Base-by-base conservation (phyloP, 2,888 invertebrate species). In the Chaetogeoica ovagalla region DNA sequence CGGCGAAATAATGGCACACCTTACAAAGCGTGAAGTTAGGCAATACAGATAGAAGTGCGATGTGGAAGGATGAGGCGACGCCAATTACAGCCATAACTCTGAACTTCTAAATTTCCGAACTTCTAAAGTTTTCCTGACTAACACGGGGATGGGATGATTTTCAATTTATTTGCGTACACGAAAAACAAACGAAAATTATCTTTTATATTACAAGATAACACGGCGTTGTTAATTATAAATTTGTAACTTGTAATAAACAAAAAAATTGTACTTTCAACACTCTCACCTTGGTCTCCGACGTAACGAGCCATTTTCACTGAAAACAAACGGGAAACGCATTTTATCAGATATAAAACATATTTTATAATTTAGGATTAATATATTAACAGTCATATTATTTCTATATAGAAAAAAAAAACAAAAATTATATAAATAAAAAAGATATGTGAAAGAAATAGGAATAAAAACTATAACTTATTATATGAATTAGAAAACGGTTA, bases 301-400 rank as follows among this genome's bases (percentile, higher is more conserved):
- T 93, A 93, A 87, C 92, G 91, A 88, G 94, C 94, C 89, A 94
- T 94, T 89, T 94, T 94, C 86, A 94, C 94, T 94, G 93, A 85
- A 94, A 94, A 87, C 87, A 94, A 94, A 86, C 5, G 3, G 59
- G 68, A 21, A 68, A 43, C 30, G 37, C 48, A 23, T 59, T n/a
- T 30, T 73, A 30, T 75, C 3, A 60, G 2, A 48, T 15, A 59
- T 66, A 59, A 23, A 1, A 48, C 21, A 48, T 48, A 43, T 11
- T 43, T 9, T 43, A 43, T 43, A 6, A 11, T 9, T 11, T 6
- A 39, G 8, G 4, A 39, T 6, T 8, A 39, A 43, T 43, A 43
- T 43, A 43, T 11, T 11, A 1, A 6, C 6, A 43, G 43, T 11
- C 43, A 11, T 43, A 11, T 43, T 7, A 9, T 9, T 43, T 5